A percentile compares a stretch with the other conserved stretches of the same genome.
phyloP scores from a whole-genome alignment of 2,888 invertebrate genomes.

The Stratiomys singularior region DNA sequence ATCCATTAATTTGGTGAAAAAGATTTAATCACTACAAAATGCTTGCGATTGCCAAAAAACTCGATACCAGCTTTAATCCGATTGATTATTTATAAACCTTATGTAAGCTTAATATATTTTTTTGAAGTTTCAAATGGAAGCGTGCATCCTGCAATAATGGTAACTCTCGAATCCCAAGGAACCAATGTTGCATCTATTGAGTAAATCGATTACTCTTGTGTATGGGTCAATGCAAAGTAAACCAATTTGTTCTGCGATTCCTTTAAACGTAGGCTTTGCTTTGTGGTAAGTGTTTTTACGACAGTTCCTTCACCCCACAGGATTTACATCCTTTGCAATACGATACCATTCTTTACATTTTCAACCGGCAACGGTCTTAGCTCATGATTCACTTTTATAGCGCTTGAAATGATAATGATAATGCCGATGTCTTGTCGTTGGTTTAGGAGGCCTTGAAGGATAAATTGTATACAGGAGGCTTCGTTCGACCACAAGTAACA shows the following conservation, averaged over 20 bases:
- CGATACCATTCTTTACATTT: not conserved
- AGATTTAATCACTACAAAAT: no score
- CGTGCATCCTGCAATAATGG: not conserved
- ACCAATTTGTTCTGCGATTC: constrained; percentile 23
- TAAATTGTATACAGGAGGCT: constrained; percentile 11
- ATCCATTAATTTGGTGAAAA: no score
- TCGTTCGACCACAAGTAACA: not conserved
- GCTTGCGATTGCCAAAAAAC: no score
- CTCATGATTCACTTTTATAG: constrained; percentile 37
- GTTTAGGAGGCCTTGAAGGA: constrained; percentile 8
- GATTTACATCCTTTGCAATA: not conserved
- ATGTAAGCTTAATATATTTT: no score
- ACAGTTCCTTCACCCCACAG: not conserved
- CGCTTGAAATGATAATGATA: constrained; percentile 37
- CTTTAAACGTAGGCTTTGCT: constrained; percentile 13
- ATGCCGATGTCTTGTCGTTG: constrained; percentile 22
- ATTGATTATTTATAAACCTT: no score
- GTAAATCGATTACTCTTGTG: not conserved
- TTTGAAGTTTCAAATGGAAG: no score
- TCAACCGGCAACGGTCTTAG: not conserved
- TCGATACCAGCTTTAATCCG: no score
- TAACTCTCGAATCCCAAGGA: not conserved
- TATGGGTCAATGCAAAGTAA: constrained; percentile 32
- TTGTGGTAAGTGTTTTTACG: constrained; percentile 18
- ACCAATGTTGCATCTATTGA: not conserved